Conservation (phyloP, 1,140 invertebrate species). For the Aphaenogaster ashmeadi region DNA sequence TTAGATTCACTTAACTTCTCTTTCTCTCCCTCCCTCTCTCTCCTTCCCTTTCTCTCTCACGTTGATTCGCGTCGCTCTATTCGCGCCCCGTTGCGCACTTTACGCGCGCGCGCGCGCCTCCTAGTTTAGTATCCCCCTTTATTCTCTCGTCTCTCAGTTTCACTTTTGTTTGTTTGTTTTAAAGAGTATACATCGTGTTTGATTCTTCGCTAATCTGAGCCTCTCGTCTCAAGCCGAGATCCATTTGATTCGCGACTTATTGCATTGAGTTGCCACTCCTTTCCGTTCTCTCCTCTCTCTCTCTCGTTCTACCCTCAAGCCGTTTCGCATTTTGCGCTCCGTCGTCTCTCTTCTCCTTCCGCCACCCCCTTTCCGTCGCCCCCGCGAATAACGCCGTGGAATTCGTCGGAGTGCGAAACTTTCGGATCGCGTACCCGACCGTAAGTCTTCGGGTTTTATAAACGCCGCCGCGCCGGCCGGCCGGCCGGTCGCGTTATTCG, state of each 20-base stretch:
- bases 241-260: constrained; percentile 84
- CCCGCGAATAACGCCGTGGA: not conserved
- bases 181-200: constrained; percentile 82
- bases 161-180: constrained; percentile 62
- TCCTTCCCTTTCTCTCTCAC: constrained; percentile 41
- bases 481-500: constrained; percentile 47
- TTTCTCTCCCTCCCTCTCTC: constrained; percentile 63
- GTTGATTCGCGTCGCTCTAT: constrained; percentile 28
- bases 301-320: not conserved
- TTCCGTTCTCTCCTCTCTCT: not conserved
- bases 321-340: constrained; percentile 45
- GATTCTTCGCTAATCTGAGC: constrained; percentile 83
- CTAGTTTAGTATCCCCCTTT: constrained; percentile 71
- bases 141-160: constrained; percentile 50
- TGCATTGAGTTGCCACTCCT: constrained; percentile 74
- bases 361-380: not conserved
- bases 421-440: constrained; percentile 20
- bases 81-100: constrained; percentile 23
- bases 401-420: constrained; percentile 24
- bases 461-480: constrained; percentile 27
- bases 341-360: not conserved
- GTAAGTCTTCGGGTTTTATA: constrained; percentile 44
- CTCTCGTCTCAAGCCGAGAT: constrained; percentile 79
- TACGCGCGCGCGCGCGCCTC: constrained; percentile 1
- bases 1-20: constrained; percentile 51